Percentiles rank a stretch among this genome's conserved stretches.
These are phyloP conservation scores for Apostichopus leukothele DNA, from an alignment of 53 echinoderm and acorn worm species.

Conservation along the genomic window DNA sequence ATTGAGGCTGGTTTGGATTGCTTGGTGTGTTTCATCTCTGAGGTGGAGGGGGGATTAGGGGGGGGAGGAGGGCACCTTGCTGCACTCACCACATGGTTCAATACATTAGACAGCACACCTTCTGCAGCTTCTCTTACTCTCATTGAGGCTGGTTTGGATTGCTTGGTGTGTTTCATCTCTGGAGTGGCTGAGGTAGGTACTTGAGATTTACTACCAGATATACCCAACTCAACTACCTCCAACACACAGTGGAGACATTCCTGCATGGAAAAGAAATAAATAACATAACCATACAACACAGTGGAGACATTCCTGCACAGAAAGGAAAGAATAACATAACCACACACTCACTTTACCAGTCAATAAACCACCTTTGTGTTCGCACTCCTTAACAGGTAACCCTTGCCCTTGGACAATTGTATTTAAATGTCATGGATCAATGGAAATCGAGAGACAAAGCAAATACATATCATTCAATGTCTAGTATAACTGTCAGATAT, in stretches of 20 bases:
- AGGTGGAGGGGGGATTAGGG: background rate
- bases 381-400: too few relatives aligned
- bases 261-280: slow-evolving; percentile 44
- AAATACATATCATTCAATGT: too few relatives aligned
- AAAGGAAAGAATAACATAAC: too few relatives aligned
- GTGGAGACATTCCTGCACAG: background rate
- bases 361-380: too few relatives aligned
- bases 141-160: slow-evolving; percentile 88
- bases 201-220: slow-evolving; percentile 92
- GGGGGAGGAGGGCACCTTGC: slow-evolving; percentile 42
- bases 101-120: slow-evolving; percentile 74
- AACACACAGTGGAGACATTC: slow-evolving; percentile 93
- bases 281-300: background rate
- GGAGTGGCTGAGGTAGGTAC: slow-evolving; percentile 65
- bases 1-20: slow-evolving; percentile 88
- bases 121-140: slow-evolving; percentile 96
- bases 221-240: slow-evolving; percentile 95
- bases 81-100: slow-evolving; percentile 86
- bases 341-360: too few relatives aligned
- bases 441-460: too few relatives aligned
- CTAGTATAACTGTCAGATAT: too few relatives aligned
- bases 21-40: slow-evolving; percentile 81
- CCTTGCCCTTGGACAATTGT: too few relatives aligned
- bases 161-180: slow-evolving; percentile 82
- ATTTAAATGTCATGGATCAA: too few relatives aligned